Evolutionary conservation across 2,797 vertebrate species (phyloP), one percentile per base, ranked within the genome.

Genomic region (Gallinago nigripennis): DNA sequence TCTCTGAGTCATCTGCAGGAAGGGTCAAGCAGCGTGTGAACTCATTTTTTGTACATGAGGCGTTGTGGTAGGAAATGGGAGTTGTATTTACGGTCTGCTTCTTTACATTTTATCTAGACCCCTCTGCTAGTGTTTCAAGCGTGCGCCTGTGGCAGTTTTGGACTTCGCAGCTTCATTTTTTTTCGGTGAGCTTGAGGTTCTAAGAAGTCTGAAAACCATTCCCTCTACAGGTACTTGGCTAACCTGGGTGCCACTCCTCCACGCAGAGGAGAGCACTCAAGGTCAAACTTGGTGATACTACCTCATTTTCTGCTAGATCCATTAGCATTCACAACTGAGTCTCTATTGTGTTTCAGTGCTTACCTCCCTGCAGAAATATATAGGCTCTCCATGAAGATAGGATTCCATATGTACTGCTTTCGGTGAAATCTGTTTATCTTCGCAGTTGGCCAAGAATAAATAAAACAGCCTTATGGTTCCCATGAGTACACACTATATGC

Each of bases 391-490:
- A 35, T 39, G 90, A 81, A 91, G 94, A 97, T 83, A 95, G 91
- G 65, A 53, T 96, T 97, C 93, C 89, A 78, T 95, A 97, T 96
- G 93, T 93, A 95, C 69, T 0, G 15, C 86, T 96, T 93, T 98
- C 72, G 71, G 95, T 95, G 81, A 97, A 97, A 96, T 97, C 97
- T 97, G 97, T 98, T 98, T 98, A 95, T 97, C 93, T 97, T 97
- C 15, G 18, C 96, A 97, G 96, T 98, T 97, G 93, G 96, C 92
- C 94, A 97, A 97, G 89, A 96, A 97, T 97, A 98, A 98, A 97
- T 96, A 97, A 98, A 98, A 82, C 94, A 95, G 94, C 94, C 94
- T 94, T 95, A 92, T 91, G 92, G 77, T 35, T 92, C 97, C 92
- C 63, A 1, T 91, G 97, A 97, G 97, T 63, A 90, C 76, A 85